phyloP scores from a whole-genome alignment of 2,888 invertebrate species.

The Stenolophus ochropezus region DNA sequence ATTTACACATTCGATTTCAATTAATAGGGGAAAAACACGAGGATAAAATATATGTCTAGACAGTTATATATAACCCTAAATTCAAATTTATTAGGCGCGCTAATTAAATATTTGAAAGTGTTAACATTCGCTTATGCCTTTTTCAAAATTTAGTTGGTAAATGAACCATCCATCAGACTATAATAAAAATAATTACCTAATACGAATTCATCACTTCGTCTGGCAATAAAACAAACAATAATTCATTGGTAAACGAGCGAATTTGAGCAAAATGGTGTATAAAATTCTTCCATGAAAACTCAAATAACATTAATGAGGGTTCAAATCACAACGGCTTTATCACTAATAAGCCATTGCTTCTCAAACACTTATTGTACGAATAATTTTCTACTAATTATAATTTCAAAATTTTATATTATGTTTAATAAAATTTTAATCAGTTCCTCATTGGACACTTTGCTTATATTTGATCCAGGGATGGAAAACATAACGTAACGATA shows the following conservation, averaged over 20 bases:
- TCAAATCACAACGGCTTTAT: not conserved
- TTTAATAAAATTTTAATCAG: too few relatives aligned
- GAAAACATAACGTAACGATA: too few relatives aligned
- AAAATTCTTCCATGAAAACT: not conserved
- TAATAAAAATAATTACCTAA: conserved; percentile 46
- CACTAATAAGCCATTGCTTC: not conserved
- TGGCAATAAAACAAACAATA: conserved; percentile 37
- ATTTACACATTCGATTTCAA: conserved; percentile 31
- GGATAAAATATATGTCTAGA: conserved; percentile 44
- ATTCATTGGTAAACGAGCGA: not conserved
- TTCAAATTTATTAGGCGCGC: conserved; percentile 29
- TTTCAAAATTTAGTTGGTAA: conserved; percentile 26
- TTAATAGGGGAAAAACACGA: conserved; percentile 4
- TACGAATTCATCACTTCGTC: conserved; percentile 15
- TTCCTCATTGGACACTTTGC: too few relatives aligned
- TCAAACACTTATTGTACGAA: not conserved
- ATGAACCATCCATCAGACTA: conserved; percentile 24
- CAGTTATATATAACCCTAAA: not conserved
- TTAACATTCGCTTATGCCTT: not conserved
- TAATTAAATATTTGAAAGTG: conserved; percentile 35
- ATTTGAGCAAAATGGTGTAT: conserved; percentile 16
- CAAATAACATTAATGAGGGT: conserved; percentile 22
- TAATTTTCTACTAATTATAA: too few relatives aligned
- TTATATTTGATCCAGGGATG: too few relatives aligned
- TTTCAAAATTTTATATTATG: too few relatives aligned